Base-by-base conservation (phyloP, 2,888 invertebrate genomes). In the Stenodera caucasica region DNA sequence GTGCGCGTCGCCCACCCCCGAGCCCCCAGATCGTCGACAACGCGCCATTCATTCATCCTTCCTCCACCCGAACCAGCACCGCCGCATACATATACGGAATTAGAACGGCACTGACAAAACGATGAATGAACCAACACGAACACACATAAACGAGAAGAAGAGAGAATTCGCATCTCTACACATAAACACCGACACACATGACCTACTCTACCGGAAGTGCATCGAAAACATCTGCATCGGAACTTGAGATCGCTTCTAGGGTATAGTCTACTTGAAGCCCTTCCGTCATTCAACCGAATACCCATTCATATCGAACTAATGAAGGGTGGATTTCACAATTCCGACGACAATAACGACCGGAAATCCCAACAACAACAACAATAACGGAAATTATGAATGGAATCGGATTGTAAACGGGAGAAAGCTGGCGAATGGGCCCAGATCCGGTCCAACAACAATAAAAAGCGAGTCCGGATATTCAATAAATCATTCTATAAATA, bases 21-120 rank as follows among this genome's bases (percentile, higher is more conserved):
- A 60, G 66, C 63, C 60, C 60, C 51, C 65, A n/a, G 55, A 57
- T 56, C 64, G 61, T 68, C 50, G 57, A 54, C 65, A 66, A 57
- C 52, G 79, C 67, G 63, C 73, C 72, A 73, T 75, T 75, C 75
- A 76, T 72, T 74, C 73, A 72, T 72, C 70, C 71, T 63, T 60
- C 81, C 66, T 78, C 83, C 84, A 84, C 68, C 67, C 67, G 72
- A 71, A 73, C 70, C 70, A 7, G 9, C 58, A 30, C 33, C 52
- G 65, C 58, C 67, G 69, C 72, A 70, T 72, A 73, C 75, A 71
- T 76, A 75, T 75, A 74, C 75, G 75, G 75, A 76, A 76, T 76
- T 76, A 75, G 76, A 77, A 74, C 75, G 68, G 64, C 40, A 40
- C 73, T 68, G 65, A 69, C 72, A 72, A 73, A 76, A 75, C 73